Conservation (phyloP, 2,888 invertebrate genomes). For the Heliconius hortense region DNA sequence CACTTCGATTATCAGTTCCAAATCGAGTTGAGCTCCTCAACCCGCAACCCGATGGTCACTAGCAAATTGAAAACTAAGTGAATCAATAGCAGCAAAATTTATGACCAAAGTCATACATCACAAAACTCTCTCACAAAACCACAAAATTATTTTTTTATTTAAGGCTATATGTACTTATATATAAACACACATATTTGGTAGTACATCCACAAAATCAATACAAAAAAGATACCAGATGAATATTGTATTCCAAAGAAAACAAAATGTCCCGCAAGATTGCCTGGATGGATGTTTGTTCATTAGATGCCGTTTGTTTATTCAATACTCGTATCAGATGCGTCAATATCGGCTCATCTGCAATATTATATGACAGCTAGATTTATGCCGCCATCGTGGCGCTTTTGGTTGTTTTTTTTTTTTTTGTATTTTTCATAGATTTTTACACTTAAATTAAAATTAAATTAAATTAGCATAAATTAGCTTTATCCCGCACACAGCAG, state of each 20-base stretch:
- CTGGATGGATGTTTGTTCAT: slow-evolving; percentile 27
- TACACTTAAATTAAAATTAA: too few relatives aligned
- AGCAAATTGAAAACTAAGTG: too few relatives aligned
- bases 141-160: too few relatives aligned
- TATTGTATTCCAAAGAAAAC: slow-evolving; percentile 19
- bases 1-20: too few relatives aligned
- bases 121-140: too few relatives aligned
- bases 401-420: not conserved
- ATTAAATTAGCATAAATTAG: too few relatives aligned
- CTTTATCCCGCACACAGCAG: too few relatives aligned
- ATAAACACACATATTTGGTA: not conserved
- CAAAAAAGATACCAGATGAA: slow-evolving; percentile 4
- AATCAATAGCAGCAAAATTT: too few relatives aligned
- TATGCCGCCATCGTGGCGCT: not conserved
- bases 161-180: too few relatives aligned
- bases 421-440: not conserved
- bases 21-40: too few relatives aligned
- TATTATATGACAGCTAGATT: slow-evolving; percentile 5
- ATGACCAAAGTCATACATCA: too few relatives aligned
- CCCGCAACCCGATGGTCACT: too few relatives aligned
- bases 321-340: slow-evolving; percentile 27
- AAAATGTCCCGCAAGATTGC: slow-evolving; percentile 23
- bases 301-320: slow-evolving; percentile 28
- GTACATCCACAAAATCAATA: not conserved
- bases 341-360: slow-evolving; percentile 17